phyloP scores from a whole-genome alignment of 2,888 invertebrate genomes.

The Argyresthia albistria region DNA sequence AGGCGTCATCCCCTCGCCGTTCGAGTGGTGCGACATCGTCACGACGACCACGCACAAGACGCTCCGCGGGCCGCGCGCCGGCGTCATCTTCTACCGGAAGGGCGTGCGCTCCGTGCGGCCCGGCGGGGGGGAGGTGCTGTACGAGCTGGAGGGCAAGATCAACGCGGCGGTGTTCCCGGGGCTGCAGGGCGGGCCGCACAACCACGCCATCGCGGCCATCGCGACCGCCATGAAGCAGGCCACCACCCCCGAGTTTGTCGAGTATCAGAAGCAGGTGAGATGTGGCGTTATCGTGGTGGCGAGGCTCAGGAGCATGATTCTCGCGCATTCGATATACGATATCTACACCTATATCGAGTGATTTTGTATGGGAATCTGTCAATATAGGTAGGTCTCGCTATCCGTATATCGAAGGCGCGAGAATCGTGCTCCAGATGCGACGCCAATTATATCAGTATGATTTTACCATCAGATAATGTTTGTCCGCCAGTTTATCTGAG shows the following conservation, averaged over 20 bases:
- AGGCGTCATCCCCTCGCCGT: conserved; percentile 89
- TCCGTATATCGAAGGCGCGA: no score
- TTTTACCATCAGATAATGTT: no score
- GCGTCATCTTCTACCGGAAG: conserved; percentile 93
- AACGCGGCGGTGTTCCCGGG: conserved; percentile 94
- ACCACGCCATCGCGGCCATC: conserved; percentile 95
- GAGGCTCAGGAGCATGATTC: no score
- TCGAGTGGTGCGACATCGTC: conserved; percentile 92
- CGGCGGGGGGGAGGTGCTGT: conserved; percentile 87
- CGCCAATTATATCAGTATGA: no score
- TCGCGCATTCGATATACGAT: no score
- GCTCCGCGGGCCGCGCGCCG: conserved; percentile 89
- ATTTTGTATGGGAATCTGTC: no score
- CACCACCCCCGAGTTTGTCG: conserved; percentile 82
- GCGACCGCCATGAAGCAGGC: conserved; percentile 96
- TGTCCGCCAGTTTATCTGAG: no score
- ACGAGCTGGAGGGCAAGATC: conserved; percentile 90
- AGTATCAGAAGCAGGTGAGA: conserved; percentile 87
- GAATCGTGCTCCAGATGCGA: no score
- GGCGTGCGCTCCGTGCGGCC: conserved; percentile 85
- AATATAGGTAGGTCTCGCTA: no score
- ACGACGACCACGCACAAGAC: conserved; percentile 97
- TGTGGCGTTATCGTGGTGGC: no score
- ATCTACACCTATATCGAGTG: no score
- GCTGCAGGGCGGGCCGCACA: conserved; percentile 98